phyloP scores from a whole-genome alignment of 92 coral and sea anemone species.

The Muricea muricata region DNA sequence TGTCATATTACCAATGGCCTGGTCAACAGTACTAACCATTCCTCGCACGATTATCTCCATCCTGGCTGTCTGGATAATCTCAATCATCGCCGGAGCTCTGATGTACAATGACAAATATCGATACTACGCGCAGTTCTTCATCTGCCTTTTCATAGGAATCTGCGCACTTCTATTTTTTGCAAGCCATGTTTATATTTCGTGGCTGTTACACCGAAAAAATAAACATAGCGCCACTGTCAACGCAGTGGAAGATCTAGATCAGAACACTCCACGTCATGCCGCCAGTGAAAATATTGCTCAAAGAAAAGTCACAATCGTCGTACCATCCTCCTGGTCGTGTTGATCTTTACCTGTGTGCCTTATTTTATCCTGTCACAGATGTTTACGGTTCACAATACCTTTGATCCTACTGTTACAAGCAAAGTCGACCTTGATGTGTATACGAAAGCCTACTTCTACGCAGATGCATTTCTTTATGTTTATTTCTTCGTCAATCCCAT shows the following conservation, averaged over 20 bases:
- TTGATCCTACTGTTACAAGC: not conserved
- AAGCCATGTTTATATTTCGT: slow-evolving; percentile 17
- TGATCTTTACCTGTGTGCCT: slow-evolving; percentile 23
- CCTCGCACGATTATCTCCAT: not conserved
- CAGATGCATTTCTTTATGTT: slow-evolving; percentile 10
- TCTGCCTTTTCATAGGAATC: not conserved
- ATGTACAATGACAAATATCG: not conserved
- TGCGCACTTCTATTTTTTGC: not conserved
- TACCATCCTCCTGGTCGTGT: not conserved
- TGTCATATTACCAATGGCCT: slow-evolving; percentile 6
- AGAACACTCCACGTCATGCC: not conserved
- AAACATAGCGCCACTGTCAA: not conserved
- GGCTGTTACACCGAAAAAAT: not conserved
- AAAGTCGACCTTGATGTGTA: not conserved
- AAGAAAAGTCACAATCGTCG: slow-evolving; percentile 22
- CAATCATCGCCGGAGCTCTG: not conserved
- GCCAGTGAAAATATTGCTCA: not conserved
- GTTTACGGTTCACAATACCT: not conserved
- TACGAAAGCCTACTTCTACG: not conserved
- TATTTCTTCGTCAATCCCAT: slow-evolving; percentile 31
- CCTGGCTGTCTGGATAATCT: not conserved
- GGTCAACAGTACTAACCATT: slow-evolving; percentile 21
- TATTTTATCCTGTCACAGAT: slow-evolving; percentile 16
- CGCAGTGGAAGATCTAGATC: not conserved
- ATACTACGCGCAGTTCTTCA: not conserved